These are phyloP conservation scores for Drosophila sordidapex DNA, from an alignment of 2,888 invertebrate species.

Conservation along the genomic window DNA sequence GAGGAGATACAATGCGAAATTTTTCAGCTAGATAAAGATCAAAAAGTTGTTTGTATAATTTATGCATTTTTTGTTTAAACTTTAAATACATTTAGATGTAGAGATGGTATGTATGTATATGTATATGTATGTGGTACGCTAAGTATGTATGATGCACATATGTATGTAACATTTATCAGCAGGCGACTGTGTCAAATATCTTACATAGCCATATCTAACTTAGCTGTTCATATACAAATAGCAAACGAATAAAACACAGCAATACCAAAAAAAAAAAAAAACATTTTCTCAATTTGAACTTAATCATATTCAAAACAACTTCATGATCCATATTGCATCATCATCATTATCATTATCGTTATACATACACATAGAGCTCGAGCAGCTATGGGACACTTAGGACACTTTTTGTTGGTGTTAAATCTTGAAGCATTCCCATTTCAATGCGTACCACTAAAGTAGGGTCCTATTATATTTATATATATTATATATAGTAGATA, in stretches of 20 bases:
- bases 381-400: conserved; percentile 22
- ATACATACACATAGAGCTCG: conserved; percentile 45
- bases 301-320: no score
- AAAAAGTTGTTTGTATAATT: conserved; percentile 29
- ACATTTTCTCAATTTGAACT: no score
- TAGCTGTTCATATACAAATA: no score
- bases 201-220: no score
- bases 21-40: conserved; percentile 32
- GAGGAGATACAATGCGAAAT: conserved; percentile 26
- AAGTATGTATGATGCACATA: conserved; percentile 10
- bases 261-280: no score
- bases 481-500: conserved; percentile 5
- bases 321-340: conserved; percentile 28
- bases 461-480: conserved; percentile 19
- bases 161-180: neutral
- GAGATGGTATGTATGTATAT: conserved; percentile 31
- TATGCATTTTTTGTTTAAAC: conserved; percentile 15
- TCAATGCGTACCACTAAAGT: conserved; percentile 17
- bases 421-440: conserved; percentile 27
- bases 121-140: conserved; percentile 4
- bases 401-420: conserved; percentile 46
- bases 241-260: no score
- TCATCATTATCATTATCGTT: conserved; percentile 34
- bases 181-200: no score
- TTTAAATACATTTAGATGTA: conserved; percentile 52